phyloP scores from a whole-genome alignment of 2,113 vertebrate genomes.

The Pteruthius melanotis region DNA sequence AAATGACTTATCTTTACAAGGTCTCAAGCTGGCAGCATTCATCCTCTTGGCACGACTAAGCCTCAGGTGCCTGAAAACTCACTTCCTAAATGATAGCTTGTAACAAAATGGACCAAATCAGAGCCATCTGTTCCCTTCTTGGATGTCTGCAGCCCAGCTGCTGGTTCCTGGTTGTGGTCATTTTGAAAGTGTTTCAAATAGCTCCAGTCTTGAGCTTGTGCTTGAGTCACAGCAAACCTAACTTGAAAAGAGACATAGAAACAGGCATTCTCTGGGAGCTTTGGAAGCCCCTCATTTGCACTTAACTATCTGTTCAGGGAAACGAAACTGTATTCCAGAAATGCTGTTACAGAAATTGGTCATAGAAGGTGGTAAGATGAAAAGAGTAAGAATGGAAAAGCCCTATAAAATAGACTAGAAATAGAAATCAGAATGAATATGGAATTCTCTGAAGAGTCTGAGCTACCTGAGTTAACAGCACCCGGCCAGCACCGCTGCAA shows the following conservation, averaged over 20 bases:
- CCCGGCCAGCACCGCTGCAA: not conserved
- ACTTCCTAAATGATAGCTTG: not conserved
- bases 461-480: not conserved
- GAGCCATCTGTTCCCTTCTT: slow-evolving; percentile 10
- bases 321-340: not conserved
- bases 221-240: not conserved
- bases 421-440: not conserved
- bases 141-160: not conserved
- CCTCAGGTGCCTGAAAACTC: not conserved
- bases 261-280: not conserved
- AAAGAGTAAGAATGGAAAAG: not conserved
- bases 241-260: not conserved
- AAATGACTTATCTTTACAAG: not conserved
- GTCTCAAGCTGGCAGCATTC: not conserved
- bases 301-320: not conserved
- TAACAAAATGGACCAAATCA: not conserved
- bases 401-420: not conserved
- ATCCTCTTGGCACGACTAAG: not conserved
- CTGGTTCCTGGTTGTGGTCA: not conserved
- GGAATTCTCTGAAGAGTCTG: not conserved
- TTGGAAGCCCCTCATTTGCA: not conserved
- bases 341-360: not conserved
- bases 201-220: not conserved
- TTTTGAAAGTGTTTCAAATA: not conserved
- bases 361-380: not conserved